These are phyloP conservation scores for Nyctibius bracteatus DNA, from an alignment of 2,113 vertebrate genomes.

Conservation along the genomic window DNA sequence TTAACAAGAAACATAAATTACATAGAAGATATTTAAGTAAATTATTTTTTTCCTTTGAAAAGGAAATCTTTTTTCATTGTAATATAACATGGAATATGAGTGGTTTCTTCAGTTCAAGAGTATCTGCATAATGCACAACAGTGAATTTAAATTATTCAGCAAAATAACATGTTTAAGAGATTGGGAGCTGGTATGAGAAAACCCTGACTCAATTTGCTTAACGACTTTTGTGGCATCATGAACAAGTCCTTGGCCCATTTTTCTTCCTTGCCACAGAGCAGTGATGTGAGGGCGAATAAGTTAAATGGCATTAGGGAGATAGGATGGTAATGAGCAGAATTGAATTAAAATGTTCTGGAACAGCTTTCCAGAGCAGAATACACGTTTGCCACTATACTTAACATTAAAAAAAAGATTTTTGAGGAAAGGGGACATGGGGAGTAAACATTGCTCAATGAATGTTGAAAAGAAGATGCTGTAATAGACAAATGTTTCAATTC, in stretches of 20 bases:
- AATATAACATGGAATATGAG: background rate
- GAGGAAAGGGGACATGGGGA: rapidly evolving
- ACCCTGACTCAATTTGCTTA: background rate
- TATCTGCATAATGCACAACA: background rate
- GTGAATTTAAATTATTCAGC: background rate
- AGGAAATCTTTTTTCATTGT: background rate
- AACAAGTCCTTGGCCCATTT: background rate
- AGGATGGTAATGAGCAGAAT: background rate
- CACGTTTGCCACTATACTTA: background rate
- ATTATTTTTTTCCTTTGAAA: background rate
- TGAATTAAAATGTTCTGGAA: background rate
- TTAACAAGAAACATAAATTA: background rate
- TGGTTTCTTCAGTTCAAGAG: background rate
- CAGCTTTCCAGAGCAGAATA: background rate
- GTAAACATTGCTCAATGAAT: background rate
- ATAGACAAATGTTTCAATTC: background rate
- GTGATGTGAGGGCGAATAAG: background rate
- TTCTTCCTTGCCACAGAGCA: background rate
- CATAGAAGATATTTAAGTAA: background rate
- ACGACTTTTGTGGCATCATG: background rate
- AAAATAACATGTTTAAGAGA: background rate
- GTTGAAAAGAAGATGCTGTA: background rate
- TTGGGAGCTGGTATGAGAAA: background rate
- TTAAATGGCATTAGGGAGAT: background rate
- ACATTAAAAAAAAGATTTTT: background rate